A percentile compares a stretch with the other conserved stretches of the same genome.
These are phyloP conservation scores for Carpatolechia fugitivella DNA, from an alignment of 2,888 invertebrate genomes.

Conservation along the genomic window DNA sequence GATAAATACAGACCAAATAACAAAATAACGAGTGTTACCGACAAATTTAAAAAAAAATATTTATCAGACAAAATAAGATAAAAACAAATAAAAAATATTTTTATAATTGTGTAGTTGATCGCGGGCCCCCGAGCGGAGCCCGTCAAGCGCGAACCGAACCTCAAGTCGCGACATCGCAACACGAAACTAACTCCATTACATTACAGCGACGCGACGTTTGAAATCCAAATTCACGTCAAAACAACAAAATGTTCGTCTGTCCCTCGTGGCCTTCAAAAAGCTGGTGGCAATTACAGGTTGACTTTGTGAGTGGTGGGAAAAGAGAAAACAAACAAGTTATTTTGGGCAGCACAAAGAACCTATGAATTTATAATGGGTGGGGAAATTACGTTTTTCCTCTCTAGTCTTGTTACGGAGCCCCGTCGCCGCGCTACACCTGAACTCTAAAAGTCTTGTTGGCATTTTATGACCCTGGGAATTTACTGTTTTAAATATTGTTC, in stretches of 20 bases:
- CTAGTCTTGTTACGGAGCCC: slow-evolving; percentile 25
- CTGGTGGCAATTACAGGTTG: slow-evolving; percentile 51
- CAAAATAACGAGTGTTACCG: too few species aligned
- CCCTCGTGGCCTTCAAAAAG: slow-evolving; percentile 16
- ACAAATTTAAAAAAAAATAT: too few species aligned
- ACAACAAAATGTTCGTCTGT: background rate
- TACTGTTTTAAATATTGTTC: background rate
- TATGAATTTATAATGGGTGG: slow-evolving; percentile 70
- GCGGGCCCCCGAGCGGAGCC: too few species aligned
- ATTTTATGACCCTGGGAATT: slow-evolving; percentile 1
- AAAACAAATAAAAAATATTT: too few species aligned
- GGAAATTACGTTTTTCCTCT: slow-evolving; percentile 71
- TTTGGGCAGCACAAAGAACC: slow-evolving; percentile 63
- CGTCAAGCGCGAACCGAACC: too few species aligned
- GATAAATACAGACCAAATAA: too few species aligned
- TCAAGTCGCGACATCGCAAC: too few species aligned
- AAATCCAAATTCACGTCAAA: slow-evolving; percentile 8
- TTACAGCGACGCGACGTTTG: background rate
- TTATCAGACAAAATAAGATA: too few species aligned
- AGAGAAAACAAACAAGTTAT: slow-evolving; percentile 67
- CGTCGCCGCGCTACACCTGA: slow-evolving; percentile 1
- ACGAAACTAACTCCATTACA: background rate
- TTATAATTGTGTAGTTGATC: too few species aligned
- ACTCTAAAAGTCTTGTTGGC: slow-evolving; percentile 1
- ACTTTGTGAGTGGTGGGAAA: slow-evolving; percentile 33